Evolutionary conservation across 2,888 invertebrate species (phyloP).

Genomic region (Pheosia tremula): DNA sequence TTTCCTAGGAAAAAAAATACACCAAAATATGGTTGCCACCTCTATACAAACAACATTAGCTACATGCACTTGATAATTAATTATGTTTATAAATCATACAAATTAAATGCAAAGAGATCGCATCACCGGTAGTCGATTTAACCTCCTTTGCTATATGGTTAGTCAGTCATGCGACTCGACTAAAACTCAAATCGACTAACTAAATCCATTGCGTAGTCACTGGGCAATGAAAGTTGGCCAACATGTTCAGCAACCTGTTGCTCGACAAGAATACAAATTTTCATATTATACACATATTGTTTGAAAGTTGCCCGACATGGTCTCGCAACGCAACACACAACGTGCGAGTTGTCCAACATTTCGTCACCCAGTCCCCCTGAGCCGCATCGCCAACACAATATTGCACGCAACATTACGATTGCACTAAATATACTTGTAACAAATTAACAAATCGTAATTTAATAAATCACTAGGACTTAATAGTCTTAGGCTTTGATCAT

Average conservation of each 20-base stretch:
- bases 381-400: constrained; percentile 25
- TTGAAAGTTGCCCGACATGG: no score
- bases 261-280: no score
- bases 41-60: constrained; percentile 45
- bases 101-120: constrained; percentile 48
- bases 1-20: constrained; percentile 68
- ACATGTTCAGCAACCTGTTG: not conserved
- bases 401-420: constrained; percentile 42
- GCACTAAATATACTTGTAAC: constrained; percentile 43
- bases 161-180: constrained; percentile 17
- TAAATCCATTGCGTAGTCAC: not conserved
- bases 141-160: constrained; percentile 35
- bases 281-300: no score
- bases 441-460: constrained; percentile 35
- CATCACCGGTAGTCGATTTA: constrained; percentile 29
- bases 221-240: not conserved
- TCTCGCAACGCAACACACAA: not conserved
- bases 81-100: constrained; percentile 39
- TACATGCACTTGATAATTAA: constrained; percentile 39
- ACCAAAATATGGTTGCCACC: constrained; percentile 61
- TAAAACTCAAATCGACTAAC: constrained; percentile 1
- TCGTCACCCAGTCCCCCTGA: not conserved
- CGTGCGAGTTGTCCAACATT: not conserved
- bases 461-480: constrained; percentile 34
- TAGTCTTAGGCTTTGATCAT: constrained; percentile 15